Percentiles rank a stretch among this genome's conserved stretches.
Evolutionary conservation across 2,888 invertebrate genomes (phyloP).

Genomic region (Synergus gifuensis): DNA sequence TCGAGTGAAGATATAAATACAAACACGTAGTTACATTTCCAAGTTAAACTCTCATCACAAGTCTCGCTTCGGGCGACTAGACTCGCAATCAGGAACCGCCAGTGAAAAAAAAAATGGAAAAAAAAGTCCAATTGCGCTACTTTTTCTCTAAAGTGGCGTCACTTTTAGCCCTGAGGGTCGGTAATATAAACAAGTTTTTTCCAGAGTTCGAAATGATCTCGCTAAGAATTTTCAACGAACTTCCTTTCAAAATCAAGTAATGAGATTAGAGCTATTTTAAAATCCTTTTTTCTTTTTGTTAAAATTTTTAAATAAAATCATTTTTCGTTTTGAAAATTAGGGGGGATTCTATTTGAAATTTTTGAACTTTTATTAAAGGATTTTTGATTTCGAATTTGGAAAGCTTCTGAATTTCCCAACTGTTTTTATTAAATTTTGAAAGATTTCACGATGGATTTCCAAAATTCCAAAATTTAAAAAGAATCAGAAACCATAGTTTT

Average conservation of each 20-base stretch:
- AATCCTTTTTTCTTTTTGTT: no score
- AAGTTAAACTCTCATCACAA: conserved; percentile 27
- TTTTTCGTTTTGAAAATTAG: no score
- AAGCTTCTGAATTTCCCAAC: no score
- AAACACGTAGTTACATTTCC: conserved; percentile 3
- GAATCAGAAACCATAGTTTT: no score
- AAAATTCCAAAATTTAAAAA: no score
- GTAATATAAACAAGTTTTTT: conserved; percentile 9
- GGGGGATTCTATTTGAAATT: no score
- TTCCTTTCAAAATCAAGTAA: conserved; percentile 2
- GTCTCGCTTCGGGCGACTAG: conserved; percentile 20
- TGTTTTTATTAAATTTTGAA: no score
- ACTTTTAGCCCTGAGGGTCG: not conserved
- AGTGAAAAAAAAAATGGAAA: not conserved
- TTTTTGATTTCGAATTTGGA: no score
- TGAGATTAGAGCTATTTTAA: not conserved
- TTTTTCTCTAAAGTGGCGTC: conserved; percentile 14
- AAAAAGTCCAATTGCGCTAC: conserved; percentile 17
- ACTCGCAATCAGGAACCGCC: not conserved
- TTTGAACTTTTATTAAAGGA: no score
- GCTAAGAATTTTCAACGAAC: not conserved
- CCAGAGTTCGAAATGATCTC: not conserved
- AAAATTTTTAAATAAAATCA: no score
- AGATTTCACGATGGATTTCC: no score
- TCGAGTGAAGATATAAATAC: not conserved